Evolutionary conservation across 2,888 invertebrate species (phyloP).

Genomic region (Heliconius ethilla): DNA sequence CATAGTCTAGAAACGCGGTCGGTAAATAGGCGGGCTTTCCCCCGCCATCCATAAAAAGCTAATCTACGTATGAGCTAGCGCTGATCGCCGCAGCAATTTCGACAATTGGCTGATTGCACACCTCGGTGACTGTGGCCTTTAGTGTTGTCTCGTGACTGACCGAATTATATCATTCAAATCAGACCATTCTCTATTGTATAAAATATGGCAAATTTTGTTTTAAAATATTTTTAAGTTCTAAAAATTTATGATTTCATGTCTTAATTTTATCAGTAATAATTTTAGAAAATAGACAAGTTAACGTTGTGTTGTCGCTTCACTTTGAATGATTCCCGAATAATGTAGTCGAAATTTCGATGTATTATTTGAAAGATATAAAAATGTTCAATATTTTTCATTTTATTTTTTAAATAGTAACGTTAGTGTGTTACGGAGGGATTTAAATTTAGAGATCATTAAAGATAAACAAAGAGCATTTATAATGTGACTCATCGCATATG

Average conservation of each 20-base stretch:
- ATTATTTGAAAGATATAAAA: not conserved
- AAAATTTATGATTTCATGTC: no score
- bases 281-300: not conserved
- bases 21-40: conserved; percentile 70
- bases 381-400: no score
- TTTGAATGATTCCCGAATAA: not conserved
- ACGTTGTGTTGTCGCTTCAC: not conserved
- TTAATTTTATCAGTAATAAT: no score
- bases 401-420: not conserved
- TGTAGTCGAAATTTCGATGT: no score
- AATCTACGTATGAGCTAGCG: conserved; percentile 51
- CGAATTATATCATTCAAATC: not conserved
- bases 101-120: conserved; percentile 33
- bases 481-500: not conserved
- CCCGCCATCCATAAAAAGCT: conserved; percentile 56
- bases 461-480: conserved; percentile 1
- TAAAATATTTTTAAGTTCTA: not conserved
- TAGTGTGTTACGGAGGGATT: no score
- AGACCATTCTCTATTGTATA: not conserved
- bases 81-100: conserved; percentile 53
- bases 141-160: not conserved
- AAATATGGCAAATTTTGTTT: not conserved
- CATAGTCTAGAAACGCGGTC: conserved; percentile 73
- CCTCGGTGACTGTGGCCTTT: conserved; percentile 8
- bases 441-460: not conserved